A percentile compares a stretch with the other conserved stretches of the same genome.
These are phyloP conservation scores for Erythrolamprus reginae DNA, from an alignment of 2,113 vertebrate genomes.

Conservation along the genomic window DNA sequence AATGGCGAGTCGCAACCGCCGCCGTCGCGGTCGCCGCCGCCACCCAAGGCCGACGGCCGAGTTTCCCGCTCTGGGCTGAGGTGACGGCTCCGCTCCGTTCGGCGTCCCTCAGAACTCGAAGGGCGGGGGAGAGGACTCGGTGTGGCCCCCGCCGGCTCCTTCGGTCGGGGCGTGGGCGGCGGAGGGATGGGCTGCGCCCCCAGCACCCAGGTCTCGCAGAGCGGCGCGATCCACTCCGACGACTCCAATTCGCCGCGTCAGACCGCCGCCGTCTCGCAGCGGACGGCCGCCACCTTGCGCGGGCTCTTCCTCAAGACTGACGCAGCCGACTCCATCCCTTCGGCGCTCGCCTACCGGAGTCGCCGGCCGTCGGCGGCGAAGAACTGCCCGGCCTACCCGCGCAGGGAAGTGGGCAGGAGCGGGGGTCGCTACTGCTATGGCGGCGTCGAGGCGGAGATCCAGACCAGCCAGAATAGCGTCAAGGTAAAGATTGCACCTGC, in stretches of 20 bases:
- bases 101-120: background rate
- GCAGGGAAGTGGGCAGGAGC: constrained; percentile 65
- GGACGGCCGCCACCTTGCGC: constrained; percentile 78
- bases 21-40: background rate
- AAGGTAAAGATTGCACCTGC: constrained; percentile 67
- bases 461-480: constrained; percentile 79
- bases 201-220: constrained; percentile 97
- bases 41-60: background rate
- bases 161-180: constrained; percentile 12
- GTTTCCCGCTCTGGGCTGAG: background rate
- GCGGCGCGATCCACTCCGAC: constrained; percentile 96
- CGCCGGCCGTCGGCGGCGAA: constrained; percentile 66
- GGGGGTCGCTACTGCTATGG: constrained; percentile 67
- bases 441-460: constrained; percentile 87
- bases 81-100: background rate
- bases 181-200: constrained; percentile 93
- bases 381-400: constrained; percentile 68
- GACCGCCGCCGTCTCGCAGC: constrained; percentile 86
- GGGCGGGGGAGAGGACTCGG: background rate
- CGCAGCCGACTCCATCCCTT: constrained; percentile 83
- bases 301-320: constrained; percentile 90
- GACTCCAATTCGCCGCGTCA: constrained; percentile 90
- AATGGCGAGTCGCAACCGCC: background rate
- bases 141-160: background rate
- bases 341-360: constrained; percentile 79